Evolutionary conservation across 2,888 invertebrate genomes (phyloP).

Genomic region (Steinernema carpocapsae): DNA sequence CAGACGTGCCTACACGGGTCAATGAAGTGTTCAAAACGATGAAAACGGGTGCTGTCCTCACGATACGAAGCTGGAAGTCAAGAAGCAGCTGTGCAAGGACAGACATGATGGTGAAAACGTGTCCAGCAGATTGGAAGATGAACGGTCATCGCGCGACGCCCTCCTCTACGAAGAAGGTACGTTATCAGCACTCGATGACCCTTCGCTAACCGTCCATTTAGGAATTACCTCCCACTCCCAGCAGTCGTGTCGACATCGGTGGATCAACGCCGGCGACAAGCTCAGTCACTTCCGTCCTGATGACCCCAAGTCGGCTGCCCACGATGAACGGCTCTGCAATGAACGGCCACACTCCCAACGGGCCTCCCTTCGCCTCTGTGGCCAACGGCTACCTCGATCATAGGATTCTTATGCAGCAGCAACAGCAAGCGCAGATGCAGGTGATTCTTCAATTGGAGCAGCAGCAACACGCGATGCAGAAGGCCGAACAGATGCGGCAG

Average conservation of each 20-base stretch:
- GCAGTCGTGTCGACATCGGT: conserved; percentile 25
- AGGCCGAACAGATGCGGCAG: conserved; percentile 26
- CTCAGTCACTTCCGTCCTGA: neutral
- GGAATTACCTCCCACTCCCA: conserved; percentile 11
- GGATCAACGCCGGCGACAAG: conserved; percentile 1
- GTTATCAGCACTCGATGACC: neutral
- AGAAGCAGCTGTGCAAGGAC: neutral
- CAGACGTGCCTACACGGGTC: neutral
- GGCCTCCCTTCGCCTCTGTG: neutral
- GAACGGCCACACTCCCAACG: neutral
- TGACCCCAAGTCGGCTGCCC: conserved; percentile 1
- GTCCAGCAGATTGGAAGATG: conserved; percentile 15
- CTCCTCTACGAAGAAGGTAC: neutral
- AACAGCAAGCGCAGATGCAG: conserved; percentile 5
- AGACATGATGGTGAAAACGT: conserved; percentile 13
- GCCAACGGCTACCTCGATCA: conserved; percentile 9
- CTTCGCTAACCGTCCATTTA: neutral
- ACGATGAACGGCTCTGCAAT: neutral
- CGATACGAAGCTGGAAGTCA: neutral
- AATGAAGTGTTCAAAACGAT: neutral
- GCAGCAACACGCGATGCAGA: neutral
- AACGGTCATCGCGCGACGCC: conserved; percentile 9
- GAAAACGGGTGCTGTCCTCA: conserved; percentile 9
- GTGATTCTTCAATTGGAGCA: neutral
- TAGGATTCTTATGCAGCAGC: neutral